Evolutionary conservation across 1,140 invertebrate species (phyloP).

Genomic region (Bilobella aurantiaca): DNA sequence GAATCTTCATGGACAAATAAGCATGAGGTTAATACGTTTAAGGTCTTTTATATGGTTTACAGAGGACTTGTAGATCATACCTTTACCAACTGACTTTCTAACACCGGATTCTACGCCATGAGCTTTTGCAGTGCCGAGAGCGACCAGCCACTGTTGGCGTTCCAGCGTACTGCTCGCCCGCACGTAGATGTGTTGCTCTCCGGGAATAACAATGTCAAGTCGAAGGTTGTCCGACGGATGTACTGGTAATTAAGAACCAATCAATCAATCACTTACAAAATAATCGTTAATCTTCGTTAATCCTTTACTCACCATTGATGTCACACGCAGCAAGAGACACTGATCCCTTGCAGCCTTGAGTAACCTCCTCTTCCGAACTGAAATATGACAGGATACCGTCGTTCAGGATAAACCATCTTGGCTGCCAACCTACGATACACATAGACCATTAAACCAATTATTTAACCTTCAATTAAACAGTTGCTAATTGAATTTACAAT

Average conservation of each 20-base stretch:
- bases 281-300: neutral
- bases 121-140: constrained; percentile 67
- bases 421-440: constrained; percentile 62
- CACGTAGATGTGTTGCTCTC: constrained; percentile 69
- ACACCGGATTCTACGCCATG: constrained; percentile 44
- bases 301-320: constrained; percentile 55
- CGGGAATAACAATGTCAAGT: constrained; percentile 66
- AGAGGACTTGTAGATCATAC: neutral
- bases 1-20: constrained; percentile 22
- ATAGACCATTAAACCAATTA: neutral
- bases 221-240: constrained; percentile 58
- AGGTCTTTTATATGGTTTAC: neutral
- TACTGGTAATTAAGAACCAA: constrained; percentile 42
- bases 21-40: neutral
- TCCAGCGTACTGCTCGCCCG: constrained; percentile 62
- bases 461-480: constrained; percentile 5
- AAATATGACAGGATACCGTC: constrained; percentile 71
- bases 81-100: neutral
- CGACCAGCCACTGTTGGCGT: constrained; percentile 67
- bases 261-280: neutral
- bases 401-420: constrained; percentile 70
- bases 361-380: constrained; percentile 69
- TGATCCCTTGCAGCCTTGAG: constrained; percentile 71
- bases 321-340: constrained; percentile 71
- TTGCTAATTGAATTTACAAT: neutral